These are phyloP conservation scores for Macroramphosus scolopax DNA, from an alignment of 2,797 vertebrate genomes.

Conservation along the genomic window DNA sequence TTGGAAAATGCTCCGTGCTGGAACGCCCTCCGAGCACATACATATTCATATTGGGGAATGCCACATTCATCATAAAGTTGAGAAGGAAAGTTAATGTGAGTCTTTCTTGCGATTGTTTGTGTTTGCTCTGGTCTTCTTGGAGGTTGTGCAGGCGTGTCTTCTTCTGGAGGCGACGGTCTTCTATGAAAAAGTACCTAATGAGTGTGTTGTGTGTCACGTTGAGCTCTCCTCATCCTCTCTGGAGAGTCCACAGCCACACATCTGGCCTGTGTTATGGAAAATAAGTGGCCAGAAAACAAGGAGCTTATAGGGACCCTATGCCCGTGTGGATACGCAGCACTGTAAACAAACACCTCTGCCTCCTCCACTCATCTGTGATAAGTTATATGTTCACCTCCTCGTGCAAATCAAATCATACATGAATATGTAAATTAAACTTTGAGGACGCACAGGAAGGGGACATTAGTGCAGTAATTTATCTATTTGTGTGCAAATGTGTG, in stretches of 20 bases:
- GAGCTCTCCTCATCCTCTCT: conserved; percentile 17
- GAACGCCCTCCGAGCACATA: conserved; percentile 49
- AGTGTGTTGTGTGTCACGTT: conserved; percentile 20
- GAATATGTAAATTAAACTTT: conserved; percentile 55
- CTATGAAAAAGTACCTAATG: conserved; percentile 27
- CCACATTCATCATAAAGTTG: conserved; percentile 43
- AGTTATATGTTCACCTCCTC: conserved; percentile 39
- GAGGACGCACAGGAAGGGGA: conserved; percentile 9
- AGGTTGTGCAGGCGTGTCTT: neutral
- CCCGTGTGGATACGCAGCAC: conserved; percentile 47
- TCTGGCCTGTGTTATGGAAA: conserved; percentile 57
- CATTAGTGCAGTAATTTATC: conserved; percentile 8
- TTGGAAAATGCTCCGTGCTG: conserved; percentile 44
- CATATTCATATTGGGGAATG: conserved; percentile 54
- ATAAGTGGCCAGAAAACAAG: conserved; percentile 29
- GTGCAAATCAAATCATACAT: conserved; percentile 30
- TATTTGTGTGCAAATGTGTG: conserved; percentile 2
- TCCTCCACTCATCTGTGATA: conserved; percentile 20
- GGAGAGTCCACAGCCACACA: conserved; percentile 20
- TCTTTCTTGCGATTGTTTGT: neutral
- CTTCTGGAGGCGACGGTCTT: neutral
- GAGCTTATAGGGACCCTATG: conserved; percentile 38
- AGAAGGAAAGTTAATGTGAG: conserved; percentile 26
- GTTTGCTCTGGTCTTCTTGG: neutral
- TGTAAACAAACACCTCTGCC: conserved; percentile 43